These are phyloP conservation scores for Grallaria varia DNA, from an alignment of 2,113 vertebrate genomes.

Conservation along the genomic window DNA sequence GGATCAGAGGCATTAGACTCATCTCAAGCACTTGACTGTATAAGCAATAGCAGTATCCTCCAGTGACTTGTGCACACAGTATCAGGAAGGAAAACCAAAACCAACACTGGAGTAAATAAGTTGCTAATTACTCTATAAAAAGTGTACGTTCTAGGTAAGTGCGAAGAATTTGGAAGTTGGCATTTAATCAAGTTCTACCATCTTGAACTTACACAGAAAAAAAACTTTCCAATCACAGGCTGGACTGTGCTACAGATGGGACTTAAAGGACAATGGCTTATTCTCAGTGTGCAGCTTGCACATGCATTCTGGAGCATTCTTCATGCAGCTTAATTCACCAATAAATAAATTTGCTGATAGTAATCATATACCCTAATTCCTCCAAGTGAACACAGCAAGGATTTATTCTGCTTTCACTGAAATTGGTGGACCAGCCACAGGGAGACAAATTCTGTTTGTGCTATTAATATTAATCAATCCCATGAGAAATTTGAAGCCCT, in stretches of 20 bases:
- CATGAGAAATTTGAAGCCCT: fast-evolving
- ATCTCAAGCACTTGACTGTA: background rate
- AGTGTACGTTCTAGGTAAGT: background rate
- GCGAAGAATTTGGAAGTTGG: background rate
- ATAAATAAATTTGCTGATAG: background rate
- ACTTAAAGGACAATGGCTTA: background rate
- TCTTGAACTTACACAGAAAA: background rate
- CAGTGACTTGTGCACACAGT: background rate
- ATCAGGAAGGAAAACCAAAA: background rate
- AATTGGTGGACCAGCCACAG: background rate
- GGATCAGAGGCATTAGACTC: background rate
- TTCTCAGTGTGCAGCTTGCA: background rate
- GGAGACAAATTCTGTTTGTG: background rate
- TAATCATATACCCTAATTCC: background rate
- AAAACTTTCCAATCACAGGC: background rate
- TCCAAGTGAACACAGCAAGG: background rate
- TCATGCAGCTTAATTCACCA: background rate
- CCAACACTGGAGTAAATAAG: background rate
- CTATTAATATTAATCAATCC: background rate
- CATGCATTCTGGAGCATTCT: background rate
- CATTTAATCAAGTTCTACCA: background rate
- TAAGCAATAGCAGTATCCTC: background rate
- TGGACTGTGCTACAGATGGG: background rate
- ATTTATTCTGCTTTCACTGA: background rate
- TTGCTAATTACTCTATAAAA: background rate